phyloP scores from a whole-genome alignment of 1,140 invertebrate species.

The Drosophila willistoni region DNA sequence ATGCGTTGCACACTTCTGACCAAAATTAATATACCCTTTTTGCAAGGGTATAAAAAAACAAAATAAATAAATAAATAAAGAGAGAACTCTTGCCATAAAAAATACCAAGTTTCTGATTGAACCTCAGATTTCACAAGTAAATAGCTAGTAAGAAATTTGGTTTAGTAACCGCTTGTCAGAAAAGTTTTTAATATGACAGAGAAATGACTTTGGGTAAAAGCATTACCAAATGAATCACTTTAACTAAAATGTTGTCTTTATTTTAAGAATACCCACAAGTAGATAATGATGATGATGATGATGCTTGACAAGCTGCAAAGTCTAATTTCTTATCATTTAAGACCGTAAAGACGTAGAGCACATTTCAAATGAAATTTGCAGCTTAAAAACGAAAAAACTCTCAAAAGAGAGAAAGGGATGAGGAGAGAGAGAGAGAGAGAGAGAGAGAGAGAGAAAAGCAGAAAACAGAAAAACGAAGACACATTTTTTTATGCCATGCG shows the following conservation, averaged over 20 bases:
- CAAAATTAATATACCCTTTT: too few species aligned
- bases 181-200: too few species aligned
- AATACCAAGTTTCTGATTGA: background rate
- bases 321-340: slow-evolving; percentile 10
- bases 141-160: too few species aligned
- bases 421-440: too few species aligned
- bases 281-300: background rate
- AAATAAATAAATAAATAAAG: too few species aligned
- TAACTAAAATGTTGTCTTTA: background rate
- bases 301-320: slow-evolving; percentile 3
- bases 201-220: background rate
- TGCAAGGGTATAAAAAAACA: too few species aligned
- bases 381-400: slow-evolving; percentile 1
- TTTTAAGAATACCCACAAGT: background rate
- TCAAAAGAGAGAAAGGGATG: background rate
- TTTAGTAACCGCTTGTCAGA: too few species aligned
- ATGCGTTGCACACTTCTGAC: too few species aligned
- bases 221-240: background rate
- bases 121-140: background rate
- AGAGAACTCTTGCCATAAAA: background rate
- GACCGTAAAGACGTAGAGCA: slow-evolving; percentile 7
- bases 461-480: slow-evolving; percentile 8
- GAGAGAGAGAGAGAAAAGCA: background rate
- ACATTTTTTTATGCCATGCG: slow-evolving; percentile 35
- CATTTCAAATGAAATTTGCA: slow-evolving; percentile 3